Percentiles rank a stretch among this genome's conserved stretches.
These are phyloP conservation scores for Beris chalybata DNA, from an alignment of 2,888 invertebrate species.

Conservation along the genomic window DNA sequence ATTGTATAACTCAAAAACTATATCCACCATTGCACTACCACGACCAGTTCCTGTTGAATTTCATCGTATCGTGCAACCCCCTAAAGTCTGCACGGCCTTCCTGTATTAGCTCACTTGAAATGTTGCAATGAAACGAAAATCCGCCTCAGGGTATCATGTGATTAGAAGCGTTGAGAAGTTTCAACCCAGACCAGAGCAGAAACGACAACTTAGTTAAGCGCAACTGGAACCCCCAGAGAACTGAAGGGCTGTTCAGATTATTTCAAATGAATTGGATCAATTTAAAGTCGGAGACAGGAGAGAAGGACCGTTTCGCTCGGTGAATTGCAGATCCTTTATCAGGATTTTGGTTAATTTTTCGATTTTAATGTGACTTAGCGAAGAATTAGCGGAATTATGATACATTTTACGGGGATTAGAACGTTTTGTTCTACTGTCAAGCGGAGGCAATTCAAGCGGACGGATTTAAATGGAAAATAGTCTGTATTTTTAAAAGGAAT, in stretches of 20 bases:
- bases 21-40: too few relatives aligned
- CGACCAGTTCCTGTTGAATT: too few relatives aligned
- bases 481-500: too few relatives aligned
- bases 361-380: slow-evolving; percentile 24
- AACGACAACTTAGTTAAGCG: slow-evolving; percentile 23
- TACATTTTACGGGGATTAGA: slow-evolving; percentile 21
- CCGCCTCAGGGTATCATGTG: slow-evolving; percentile 25
- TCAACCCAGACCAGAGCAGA: slow-evolving; percentile 7
- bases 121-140: slow-evolving; percentile 28
- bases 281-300: slow-evolving; percentile 24
- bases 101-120: slow-evolving; percentile 20
- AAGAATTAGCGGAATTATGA: slow-evolving; percentile 24
- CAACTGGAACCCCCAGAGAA: slow-evolving; percentile 18
- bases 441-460: too few relatives aligned
- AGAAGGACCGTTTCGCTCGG: neutral
- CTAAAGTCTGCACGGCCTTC: neutral
- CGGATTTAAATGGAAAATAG: too few relatives aligned
- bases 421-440: neutral
- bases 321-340: neutral
- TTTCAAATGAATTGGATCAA: slow-evolving; percentile 36
- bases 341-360: slow-evolving; percentile 28
- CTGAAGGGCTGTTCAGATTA: slow-evolving; percentile 29
- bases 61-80: neutral
- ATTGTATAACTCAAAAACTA: too few relatives aligned
- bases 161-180: slow-evolving; percentile 27